Base-by-base conservation (phyloP, 2,113 vertebrate species). In the Cichladusa arquata region DNA sequence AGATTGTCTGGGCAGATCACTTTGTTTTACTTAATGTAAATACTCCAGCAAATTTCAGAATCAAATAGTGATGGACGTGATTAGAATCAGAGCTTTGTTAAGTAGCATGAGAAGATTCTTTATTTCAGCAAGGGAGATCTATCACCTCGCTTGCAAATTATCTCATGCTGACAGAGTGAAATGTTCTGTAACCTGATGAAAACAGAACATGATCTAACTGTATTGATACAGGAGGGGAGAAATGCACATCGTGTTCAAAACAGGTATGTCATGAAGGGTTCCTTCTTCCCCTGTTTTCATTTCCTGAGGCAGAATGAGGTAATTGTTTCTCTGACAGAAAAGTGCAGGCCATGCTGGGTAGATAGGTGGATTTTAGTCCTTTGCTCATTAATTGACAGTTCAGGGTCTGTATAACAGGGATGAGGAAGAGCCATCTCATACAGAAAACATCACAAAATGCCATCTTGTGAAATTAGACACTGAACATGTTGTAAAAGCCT, bases 11-110 rank as follows among this genome's bases (percentile, higher is more conserved):
- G 69, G 81, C 73, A 84, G 85, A 90, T 94, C 92, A 82, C 89
- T 94, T 91, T 62, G 79, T 93, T 97, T 94, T 70, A 36, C 76
- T 89, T 90, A 64, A 84, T 83, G 94, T 93, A 96, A 96, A 95
- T 96, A 95, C 71, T 90, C n/a, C 92, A 78, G 73, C 36, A 62
- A 25, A 44, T 74, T 92, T 94, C 73, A 92, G 84, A 83, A 78
- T n/a, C 82, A 56, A 92, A 86, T 77, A 91, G 71, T 36, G 93
- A 95, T 42, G 90, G 91, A 62, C 74, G 66, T 91, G 95, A 94
- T 96, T 95, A 92, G 86, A 88, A 88, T 94, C 85, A 53, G 93
- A 76, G 86, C 66, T 96, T 70, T 88, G 88, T 54, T 94, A 93
- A 95, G 73, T 44, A 67, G 94, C 56, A 66, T 48, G 84, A 91